Conservation (phyloP, 2,888 invertebrate species). For the Carabus problematicus region DNA sequence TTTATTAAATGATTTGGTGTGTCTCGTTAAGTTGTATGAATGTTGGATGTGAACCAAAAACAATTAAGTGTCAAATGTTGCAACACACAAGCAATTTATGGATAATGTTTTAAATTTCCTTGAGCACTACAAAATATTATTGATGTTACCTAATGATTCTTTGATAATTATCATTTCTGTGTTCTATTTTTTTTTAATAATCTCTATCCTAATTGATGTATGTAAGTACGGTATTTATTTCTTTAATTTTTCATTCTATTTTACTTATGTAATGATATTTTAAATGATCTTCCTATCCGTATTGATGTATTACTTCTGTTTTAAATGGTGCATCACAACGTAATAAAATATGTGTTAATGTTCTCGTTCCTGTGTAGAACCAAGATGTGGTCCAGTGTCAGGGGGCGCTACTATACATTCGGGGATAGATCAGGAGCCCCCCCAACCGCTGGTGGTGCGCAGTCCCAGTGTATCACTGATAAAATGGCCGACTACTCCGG, state of each 20-base stretch:
- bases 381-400: conserved; percentile 74
- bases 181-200: background rate
- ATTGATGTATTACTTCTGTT: background rate
- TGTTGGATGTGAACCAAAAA: no score
- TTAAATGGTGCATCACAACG: background rate
- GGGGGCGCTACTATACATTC: conserved; percentile 64
- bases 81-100: no score
- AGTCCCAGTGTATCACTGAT: conserved; percentile 70
- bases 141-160: no score
- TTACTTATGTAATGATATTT: background rate
- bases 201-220: background rate
- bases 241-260: background rate
- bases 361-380: conserved; percentile 64
- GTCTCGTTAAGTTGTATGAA: no score
- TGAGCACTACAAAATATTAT: no score
- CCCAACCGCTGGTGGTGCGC: conserved; percentile 74
- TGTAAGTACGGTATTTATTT: conserved; percentile 4
- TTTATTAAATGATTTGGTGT: no score
- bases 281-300: background rate
- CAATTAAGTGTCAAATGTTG: no score
- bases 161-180: background rate
- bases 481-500: conserved; percentile 63
- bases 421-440: conserved; percentile 66
- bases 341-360: background rate
- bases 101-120: no score